phyloP scores from a whole-genome alignment of 1,140 invertebrate genomes.

The Drosophila subpulchrella region DNA sequence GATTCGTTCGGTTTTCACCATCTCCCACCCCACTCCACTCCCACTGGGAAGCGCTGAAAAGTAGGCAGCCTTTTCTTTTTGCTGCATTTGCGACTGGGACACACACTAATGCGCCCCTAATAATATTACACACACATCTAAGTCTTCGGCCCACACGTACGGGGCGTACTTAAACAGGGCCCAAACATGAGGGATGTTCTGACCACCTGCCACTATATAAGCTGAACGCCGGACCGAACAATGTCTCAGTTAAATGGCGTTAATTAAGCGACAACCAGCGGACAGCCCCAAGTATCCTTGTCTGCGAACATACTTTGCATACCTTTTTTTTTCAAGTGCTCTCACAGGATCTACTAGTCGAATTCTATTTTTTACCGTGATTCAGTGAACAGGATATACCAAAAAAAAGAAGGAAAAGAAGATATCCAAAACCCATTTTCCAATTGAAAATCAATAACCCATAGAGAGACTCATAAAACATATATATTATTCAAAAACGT shows the following conservation, averaged over 20 bases:
- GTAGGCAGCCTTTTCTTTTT: slow-evolving; percentile 59
- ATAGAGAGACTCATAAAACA: not conserved
- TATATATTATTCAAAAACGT: slow-evolving; percentile 63
- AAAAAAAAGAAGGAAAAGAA: not conserved
- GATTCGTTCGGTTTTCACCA: slow-evolving; percentile 1
- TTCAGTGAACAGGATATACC: slow-evolving; percentile 23
- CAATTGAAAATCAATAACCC: slow-evolving; percentile 51
- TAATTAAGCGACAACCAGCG: slow-evolving; percentile 65
- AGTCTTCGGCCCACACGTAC: slow-evolving; percentile 47
- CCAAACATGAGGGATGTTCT: slow-evolving; percentile 35
- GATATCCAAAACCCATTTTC: not conserved
- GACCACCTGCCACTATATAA: slow-evolving; percentile 72
- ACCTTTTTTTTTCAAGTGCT: slow-evolving; percentile 22
- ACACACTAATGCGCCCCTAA: slow-evolving; percentile 63
- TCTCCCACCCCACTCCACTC: not conserved
- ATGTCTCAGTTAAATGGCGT: slow-evolving; percentile 79
- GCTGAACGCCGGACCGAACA: slow-evolving; percentile 51
- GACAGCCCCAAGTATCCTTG: slow-evolving; percentile 8
- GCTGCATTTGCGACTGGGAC: slow-evolving; percentile 4
- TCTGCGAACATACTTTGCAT: not conserved
- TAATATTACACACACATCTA: slow-evolving; percentile 74
- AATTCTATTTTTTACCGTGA: slow-evolving; percentile 26
- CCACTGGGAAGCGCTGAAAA: slow-evolving; percentile 38
- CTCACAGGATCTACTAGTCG: not conserved
- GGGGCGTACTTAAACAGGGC: slow-evolving; percentile 14